Evolutionary conservation across 2,113 vertebrate genomes (phyloP), one percentile per base, ranked within the genome.

Genomic region (Dromaius novaehollandiae): DNA sequence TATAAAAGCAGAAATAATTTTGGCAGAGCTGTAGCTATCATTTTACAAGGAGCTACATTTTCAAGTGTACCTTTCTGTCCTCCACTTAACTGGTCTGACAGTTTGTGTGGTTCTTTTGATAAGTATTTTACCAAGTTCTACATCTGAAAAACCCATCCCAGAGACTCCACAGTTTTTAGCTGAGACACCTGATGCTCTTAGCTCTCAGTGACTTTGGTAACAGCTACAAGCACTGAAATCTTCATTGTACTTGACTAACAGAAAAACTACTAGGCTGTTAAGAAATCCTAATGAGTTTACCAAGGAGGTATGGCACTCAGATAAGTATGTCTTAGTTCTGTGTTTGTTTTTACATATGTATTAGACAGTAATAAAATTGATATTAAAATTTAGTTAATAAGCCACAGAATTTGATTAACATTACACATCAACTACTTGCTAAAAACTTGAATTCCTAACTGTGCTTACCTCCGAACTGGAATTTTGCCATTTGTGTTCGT

Each of bases 401-500:
- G 9, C 6, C 3, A 71, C n/a, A 53, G 11, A 42, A 78, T 60
- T 75, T 78, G 63, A 81, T 80, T 83, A 38, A 48, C 20, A 50
- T 69, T 61, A 44, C 9, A 56, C n/a, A 91, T 76, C 5, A 32
- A 25, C 28, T 56, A 88, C 17, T 32, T 68, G 55, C 56, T 32
- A 94, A 70, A 82, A 60, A 7, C 15, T 50, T 38, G 40, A 89
- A 11, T 11, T 86, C 34, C 34, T 36, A 63, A 0, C 2, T 7
- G 18, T 36, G 82, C 98, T 98, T 98, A 99, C 99, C 99, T 99
- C 96, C 99, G 98, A 16, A 99, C 99, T 65, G 99, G 99, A 96
- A 99, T 99, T 98, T 99, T 99, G 56, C 99, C 99, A 82, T 98
- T 99, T 64, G 99, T 98, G 64, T 99, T 99, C 86, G 99, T 99